These are phyloP conservation scores for Malthinus flaveolus DNA, from an alignment of 2,888 invertebrate genomes.

Conservation along the genomic window DNA sequence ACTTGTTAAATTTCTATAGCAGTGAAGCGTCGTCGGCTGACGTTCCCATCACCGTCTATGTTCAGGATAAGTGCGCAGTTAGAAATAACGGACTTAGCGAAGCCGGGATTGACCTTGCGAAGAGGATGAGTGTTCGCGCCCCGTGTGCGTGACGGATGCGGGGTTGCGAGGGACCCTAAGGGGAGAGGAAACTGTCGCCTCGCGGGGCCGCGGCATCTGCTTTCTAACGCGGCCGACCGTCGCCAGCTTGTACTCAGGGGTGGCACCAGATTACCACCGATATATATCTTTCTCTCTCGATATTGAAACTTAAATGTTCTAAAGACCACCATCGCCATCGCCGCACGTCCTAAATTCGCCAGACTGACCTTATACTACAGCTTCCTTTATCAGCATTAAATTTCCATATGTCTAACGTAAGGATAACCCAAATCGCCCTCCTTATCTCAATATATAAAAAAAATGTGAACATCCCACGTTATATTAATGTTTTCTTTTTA, in stretches of 20 bases:
- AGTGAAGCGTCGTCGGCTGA: constrained; percentile 19
- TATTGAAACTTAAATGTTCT: constrained; percentile 17
- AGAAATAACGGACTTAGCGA: constrained; percentile 27
- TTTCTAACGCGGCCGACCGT: constrained; percentile 34
- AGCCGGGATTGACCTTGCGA: constrained; percentile 24
- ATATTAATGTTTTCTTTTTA: constrained; percentile 3
- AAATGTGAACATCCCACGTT: background rate
- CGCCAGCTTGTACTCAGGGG: constrained; percentile 28
- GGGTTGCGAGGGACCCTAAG: constrained; percentile 21
- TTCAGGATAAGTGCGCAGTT: constrained; percentile 28
- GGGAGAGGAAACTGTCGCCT: constrained; percentile 32
- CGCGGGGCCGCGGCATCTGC: constrained; percentile 37
- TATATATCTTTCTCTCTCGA: constrained; percentile 15
- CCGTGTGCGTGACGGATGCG: constrained; percentile 32
- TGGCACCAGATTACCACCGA: constrained; percentile 28
- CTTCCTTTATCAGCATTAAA: constrained; percentile 15
- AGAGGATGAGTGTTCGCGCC: constrained; percentile 30
- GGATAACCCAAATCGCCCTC: constrained; percentile 9
- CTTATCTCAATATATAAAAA: constrained; percentile 6
- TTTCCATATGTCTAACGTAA: constrained; percentile 13
- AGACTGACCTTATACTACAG: constrained; percentile 9
- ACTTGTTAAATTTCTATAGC: constrained; percentile 26
- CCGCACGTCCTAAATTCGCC: constrained; percentile 10
- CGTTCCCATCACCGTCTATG: constrained; percentile 23
- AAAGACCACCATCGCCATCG: constrained; percentile 10